These are phyloP conservation scores for Morone chrysops DNA, from an alignment of 2,113 vertebrate species.

Conservation along the genomic window DNA sequence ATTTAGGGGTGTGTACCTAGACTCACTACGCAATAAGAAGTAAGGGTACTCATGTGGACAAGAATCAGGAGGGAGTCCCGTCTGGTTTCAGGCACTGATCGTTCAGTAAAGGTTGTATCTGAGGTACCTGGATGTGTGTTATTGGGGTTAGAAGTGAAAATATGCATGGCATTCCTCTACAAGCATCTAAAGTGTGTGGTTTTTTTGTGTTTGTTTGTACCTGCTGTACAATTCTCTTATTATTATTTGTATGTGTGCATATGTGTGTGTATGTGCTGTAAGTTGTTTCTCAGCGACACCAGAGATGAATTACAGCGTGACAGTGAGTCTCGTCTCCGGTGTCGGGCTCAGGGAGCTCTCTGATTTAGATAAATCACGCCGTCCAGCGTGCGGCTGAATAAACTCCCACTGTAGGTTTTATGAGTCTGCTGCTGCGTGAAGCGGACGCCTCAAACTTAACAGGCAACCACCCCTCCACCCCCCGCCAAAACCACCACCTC, in stretches of 20 bases:
- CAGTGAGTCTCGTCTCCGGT: constrained; percentile 66
- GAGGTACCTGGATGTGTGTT: not conserved
- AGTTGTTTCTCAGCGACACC: constrained; percentile 30
- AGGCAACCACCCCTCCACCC: not conserved
- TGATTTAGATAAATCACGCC: constrained; percentile 80
- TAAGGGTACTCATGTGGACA: no score
- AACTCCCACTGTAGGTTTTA: constrained; percentile 66
- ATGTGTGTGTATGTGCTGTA: constrained; percentile 12
- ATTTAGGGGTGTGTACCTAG: no score
- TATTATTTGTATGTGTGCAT: not conserved
- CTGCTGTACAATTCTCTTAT: not conserved
- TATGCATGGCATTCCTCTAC: not conserved
- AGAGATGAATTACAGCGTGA: constrained; percentile 78
- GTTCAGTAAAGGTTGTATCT: not conserved
- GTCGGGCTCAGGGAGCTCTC: constrained; percentile 57
- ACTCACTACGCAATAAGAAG: no score
- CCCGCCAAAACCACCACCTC: not conserved
- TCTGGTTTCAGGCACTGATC: no score
- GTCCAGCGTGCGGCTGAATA: constrained; percentile 50
- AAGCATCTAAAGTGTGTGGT: not conserved
- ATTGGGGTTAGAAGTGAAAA: not conserved
- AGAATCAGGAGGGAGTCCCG: no score
- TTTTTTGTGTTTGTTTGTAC: not conserved
- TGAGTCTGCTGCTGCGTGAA: constrained; percentile 39
- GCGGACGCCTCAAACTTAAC: constrained; percentile 60